A percentile compares a stretch with the other conserved stretches of the same genome.
Evolutionary conservation across 2,888 invertebrate genomes (phyloP).

Genomic region (Acanthosepion lycidas): DNA sequence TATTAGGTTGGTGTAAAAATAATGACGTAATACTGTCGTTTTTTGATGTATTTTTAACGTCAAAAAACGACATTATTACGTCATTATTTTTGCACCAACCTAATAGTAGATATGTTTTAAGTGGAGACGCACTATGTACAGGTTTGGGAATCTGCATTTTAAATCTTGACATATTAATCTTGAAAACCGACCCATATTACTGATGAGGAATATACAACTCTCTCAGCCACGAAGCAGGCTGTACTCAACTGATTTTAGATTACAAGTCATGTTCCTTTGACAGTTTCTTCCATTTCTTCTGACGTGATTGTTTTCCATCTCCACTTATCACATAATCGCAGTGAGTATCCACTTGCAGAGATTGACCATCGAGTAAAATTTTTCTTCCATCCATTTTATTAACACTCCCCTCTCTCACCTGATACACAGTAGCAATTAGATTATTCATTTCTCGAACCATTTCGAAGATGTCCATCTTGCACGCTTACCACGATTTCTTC

Average conservation of each 20-base stretch:
- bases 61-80: too few relatives aligned
- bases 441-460: neutral
- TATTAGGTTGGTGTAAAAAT: too few relatives aligned
- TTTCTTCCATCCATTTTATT: conserved; percentile 14
- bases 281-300: neutral
- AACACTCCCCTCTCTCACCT: neutral
- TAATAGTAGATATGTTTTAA: too few relatives aligned
- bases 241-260: neutral
- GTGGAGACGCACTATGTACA: too few relatives aligned
- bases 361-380: neutral
- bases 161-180: neutral
- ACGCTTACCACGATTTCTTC: neutral
- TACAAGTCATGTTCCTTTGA: neutral
- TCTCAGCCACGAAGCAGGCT: neutral
- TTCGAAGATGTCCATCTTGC: neutral
- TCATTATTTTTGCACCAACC: too few relatives aligned
- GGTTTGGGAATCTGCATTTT: neutral
- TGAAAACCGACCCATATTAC: neutral
- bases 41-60: too few relatives aligned
- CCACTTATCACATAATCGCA: neutral
- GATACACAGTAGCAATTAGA: neutral
- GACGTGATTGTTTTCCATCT: neutral
- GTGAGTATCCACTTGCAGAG: neutral
- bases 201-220: neutral
- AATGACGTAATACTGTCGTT: too few relatives aligned